Evolutionary conservation across 2,113 vertebrate species (phyloP), one percentile per base, ranked within the genome.

Genomic region (Aspiorhynchus laticeps): DNA sequence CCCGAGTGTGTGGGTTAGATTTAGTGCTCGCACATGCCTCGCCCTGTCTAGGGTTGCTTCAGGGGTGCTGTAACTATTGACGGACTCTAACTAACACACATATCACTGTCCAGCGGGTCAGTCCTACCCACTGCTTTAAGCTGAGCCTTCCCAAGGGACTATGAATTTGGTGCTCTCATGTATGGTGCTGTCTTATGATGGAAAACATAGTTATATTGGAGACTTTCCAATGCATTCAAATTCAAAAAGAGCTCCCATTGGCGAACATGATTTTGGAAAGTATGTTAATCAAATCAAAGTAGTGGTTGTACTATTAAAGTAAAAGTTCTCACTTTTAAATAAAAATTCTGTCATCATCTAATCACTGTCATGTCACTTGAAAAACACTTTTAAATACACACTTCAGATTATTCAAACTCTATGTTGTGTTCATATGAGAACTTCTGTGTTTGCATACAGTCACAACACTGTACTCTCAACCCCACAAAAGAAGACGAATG

Each of bases 1-100:
- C 93, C 91, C 90, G 89, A 87, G 80, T 91, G 91, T 85, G 76
- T 77, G 90, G 90, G 88, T 92, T 92, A 94, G 91, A 91, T 89
- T 90, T 91, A 89, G 80, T 91, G 87, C 90, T 59, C 80, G 86
- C 89, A 86, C 84, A 83, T 88, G 76, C 87, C 65, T 65, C 61
- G 74, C 80, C 61, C 79, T 84, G 84, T 85, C 8, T 83, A 59
- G 51, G 78, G 26, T 79, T 84, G 90, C 92, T 93, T 93, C 90
- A 90, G 88, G 91, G 88, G 87, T 92, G 91, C 91, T 84, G 87
- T 94, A 95, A 94, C 91, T 94, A 94, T 94, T 92, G 93, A 93
- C 92, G 93, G 91, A 88, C 85, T 86, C 86, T 89, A 93, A 90
- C 80, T 88, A 89, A 91, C 91, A 90, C 90, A 91, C 90, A 93